Conservation (phyloP, 2,888 invertebrate genomes). For the Phrixothrix hirtus region DNA sequence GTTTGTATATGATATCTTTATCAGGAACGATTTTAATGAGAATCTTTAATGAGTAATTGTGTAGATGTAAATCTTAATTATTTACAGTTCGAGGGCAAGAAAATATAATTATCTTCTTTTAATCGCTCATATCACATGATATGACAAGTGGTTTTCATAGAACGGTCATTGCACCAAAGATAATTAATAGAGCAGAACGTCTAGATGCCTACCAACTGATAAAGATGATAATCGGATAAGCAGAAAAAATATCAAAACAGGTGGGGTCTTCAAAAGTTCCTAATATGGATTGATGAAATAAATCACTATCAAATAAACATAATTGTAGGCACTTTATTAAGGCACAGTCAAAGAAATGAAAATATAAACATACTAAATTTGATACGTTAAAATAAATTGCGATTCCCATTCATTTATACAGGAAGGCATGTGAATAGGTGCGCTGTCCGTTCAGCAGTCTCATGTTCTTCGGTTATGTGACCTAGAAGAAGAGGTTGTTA, state of each 20-base stretch:
- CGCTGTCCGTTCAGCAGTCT: constrained; percentile 10
- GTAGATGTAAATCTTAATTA: constrained; percentile 38
- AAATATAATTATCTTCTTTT: constrained; percentile 46
- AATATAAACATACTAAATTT: no score
- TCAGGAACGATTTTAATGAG: constrained; percentile 29
- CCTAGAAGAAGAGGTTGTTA: constrained; percentile 36
- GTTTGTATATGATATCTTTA: constrained; percentile 8
- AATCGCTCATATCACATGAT: constrained; percentile 47
- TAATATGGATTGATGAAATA: no score
- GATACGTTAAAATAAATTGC: no score
- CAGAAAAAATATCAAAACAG: constrained; percentile 20
- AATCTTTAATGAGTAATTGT: constrained; percentile 36
- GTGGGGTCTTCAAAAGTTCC: constrained; percentile 6
- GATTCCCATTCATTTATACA: no score
- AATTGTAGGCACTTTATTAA: no score
- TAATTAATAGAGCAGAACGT: constrained; percentile 27
- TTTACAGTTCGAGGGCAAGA: constrained; percentile 45
- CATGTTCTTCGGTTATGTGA: constrained; percentile 24
- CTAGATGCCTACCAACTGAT: constrained; percentile 22
- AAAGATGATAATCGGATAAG: constrained; percentile 21
- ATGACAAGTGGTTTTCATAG: constrained; percentile 42
- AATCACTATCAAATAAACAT: no score
- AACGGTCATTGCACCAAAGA: constrained; percentile 27
- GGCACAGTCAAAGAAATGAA: neutral
- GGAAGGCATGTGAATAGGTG: constrained; percentile 34